Conservation (phyloP, 2,888 invertebrate species). For the Seladonia tumulorum region DNA sequence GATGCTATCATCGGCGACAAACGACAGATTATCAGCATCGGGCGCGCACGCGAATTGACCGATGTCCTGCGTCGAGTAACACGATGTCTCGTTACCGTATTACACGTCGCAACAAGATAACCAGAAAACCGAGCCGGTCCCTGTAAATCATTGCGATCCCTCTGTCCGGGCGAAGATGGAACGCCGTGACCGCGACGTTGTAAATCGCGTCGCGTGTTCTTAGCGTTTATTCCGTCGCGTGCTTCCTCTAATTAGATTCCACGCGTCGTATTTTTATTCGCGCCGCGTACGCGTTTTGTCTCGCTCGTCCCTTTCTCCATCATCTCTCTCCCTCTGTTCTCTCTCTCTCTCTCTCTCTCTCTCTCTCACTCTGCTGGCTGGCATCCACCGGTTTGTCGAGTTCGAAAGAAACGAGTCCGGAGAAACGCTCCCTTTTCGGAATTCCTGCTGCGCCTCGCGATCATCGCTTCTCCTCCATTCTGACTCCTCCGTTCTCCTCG, state of each 20-base stretch:
- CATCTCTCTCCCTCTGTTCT: not conserved
- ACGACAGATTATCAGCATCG: conserved; percentile 39
- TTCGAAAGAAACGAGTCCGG: not conserved
- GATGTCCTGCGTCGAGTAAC: conserved; percentile 51
- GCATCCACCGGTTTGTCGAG: conserved; percentile 1
- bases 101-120: conserved; percentile 55
- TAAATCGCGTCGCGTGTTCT: conserved; percentile 40
- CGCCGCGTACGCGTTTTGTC: not conserved
- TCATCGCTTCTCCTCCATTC: not conserved
- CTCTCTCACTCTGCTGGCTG: not conserved
- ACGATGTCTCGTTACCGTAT: conserved; percentile 61
- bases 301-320: not conserved
- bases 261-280: conserved; percentile 48
- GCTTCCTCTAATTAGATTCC: conserved; percentile 53
- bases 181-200: conserved; percentile 29
- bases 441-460: conserved; percentile 12
- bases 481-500: too few species aligned
- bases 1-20: conserved; percentile 9
- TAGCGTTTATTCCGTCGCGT: conserved; percentile 47
- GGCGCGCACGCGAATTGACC: conserved; percentile 46
- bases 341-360: not conserved
- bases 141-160: conserved; percentile 52
- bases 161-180: conserved; percentile 33
- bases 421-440: conserved; percentile 17
- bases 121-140: conserved; percentile 55